phyloP scores from a whole-genome alignment of 2,888 invertebrate species.

The Temnothorax unifasciatus region DNA sequence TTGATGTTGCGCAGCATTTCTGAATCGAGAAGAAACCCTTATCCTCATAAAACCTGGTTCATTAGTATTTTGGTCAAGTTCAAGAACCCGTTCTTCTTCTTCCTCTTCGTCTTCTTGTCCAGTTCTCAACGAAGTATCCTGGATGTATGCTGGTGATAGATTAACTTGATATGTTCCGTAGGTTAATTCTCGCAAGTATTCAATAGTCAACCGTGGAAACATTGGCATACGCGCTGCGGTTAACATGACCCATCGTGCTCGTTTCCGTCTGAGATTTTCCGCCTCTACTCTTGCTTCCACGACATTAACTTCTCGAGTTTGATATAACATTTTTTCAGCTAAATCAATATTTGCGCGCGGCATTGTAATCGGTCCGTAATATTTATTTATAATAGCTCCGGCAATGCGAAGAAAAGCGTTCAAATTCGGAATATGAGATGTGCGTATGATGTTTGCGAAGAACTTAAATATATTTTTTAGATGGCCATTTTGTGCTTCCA shows the following conservation, averaged over 20 bases:
- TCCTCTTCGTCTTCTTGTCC: not conserved
- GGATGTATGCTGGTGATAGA: not conserved
- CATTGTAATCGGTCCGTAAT: slow-evolving; percentile 27
- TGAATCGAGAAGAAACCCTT: not conserved
- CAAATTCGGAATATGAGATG: not conserved
- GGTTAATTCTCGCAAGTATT: slow-evolving; percentile 20
- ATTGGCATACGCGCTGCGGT: not conserved
- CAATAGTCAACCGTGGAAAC: slow-evolving; percentile 14
- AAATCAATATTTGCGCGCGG: not conserved
- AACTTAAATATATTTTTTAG: slow-evolving; percentile 67
- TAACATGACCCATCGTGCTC: not conserved
- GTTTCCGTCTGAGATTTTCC: not conserved
- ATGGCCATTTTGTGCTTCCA: slow-evolving; percentile 63
- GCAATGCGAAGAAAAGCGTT: slow-evolving; percentile 3
- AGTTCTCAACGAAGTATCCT: not conserved
- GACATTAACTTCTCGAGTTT: not conserved
- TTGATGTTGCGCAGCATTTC: not conserved
- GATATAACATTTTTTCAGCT: not conserved
- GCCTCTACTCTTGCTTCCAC: not conserved
- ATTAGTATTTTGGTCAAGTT: too few relatives aligned
- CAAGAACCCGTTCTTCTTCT: too few relatives aligned
- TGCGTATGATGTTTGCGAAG: not conserved
- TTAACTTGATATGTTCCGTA: not conserved
- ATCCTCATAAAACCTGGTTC: not conserved
- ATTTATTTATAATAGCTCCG: slow-evolving; percentile 55